Base-by-base conservation (phyloP, 2,888 invertebrate species). In the Aproaerema taeniolella region DNA sequence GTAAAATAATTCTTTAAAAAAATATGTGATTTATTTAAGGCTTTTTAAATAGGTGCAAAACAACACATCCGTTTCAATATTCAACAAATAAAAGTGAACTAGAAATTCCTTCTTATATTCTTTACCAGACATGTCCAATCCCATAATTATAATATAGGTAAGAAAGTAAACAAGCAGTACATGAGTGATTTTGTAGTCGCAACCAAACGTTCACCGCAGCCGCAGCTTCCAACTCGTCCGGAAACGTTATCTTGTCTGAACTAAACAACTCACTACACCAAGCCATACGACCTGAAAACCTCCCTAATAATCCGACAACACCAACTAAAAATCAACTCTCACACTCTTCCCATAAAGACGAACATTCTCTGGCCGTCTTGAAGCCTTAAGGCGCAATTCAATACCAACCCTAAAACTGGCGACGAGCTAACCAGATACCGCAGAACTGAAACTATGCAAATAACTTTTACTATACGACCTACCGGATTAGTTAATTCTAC, bases 201-300 rank as follows among this genome's bases (percentile, higher is more conserved):
- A 61, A 49, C 5, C 47, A 56, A 59, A 58, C 51, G 58, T 61
- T 67, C 56, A 60, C 64, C 61, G 54, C 65, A 64, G 58, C 61
- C 63, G 49, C 62, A 60, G 61, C 63, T 61, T 56, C 61, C 61
- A 60, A 64, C 62, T 68, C 63, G 58, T 55, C 65, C 71, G 73
- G 75, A 76, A 74, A 73, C 68, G 68, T 77, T 79, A 77, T 77
- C 78, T 75, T 64, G 61, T 62, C 65, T 61, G 64, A 76, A 72
- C 78, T 76, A 78, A 77, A 80, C 77, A 80, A 77, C 78, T 80
- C 70, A 78, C 75, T 77, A 64, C 54, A 66, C 59, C 63, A 56
- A 66, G 53, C 58, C 44, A 42, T 33, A 43, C 33, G 52, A 45
- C 43, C 14, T 36, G 43, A 39, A 43, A 54, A 56, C 44, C 42